A percentile compares a stretch with the other conserved stretches of the same genome.
These are phyloP conservation scores for Dysmachus trigonus DNA, from an alignment of 2,888 invertebrate genomes.

Conservation along the genomic window DNA sequence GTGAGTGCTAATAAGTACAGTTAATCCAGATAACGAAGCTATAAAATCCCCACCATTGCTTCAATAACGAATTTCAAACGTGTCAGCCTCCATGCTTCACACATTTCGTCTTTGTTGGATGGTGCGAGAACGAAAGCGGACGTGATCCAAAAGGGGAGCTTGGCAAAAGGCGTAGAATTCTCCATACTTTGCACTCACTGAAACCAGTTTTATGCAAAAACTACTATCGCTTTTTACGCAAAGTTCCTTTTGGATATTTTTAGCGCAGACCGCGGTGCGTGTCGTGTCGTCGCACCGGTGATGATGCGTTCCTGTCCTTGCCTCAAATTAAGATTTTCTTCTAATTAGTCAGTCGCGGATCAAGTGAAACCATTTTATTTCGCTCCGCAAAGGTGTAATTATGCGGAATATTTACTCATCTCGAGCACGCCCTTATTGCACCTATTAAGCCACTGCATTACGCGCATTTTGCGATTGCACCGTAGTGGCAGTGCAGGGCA, in stretches of 20 bases:
- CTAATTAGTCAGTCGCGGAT: neutral
- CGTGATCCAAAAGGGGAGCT: neutral
- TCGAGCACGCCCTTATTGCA: conserved; percentile 17
- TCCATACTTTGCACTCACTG: neutral
- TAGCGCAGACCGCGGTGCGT: neutral
- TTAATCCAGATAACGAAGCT: neutral
- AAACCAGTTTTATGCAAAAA: neutral
- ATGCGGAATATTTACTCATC: conserved; percentile 28
- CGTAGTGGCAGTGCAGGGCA: no score
- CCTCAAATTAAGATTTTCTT: conserved; percentile 20
- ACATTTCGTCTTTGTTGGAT: neutral
- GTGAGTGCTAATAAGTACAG: neutral
- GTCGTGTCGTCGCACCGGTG: neutral
- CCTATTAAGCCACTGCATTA: conserved; percentile 15
- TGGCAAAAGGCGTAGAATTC: neutral
- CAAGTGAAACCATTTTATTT: conserved; percentile 23
- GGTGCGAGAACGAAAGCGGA: neutral
- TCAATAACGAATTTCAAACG: neutral
- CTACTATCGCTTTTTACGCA: neutral
- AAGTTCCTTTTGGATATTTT: neutral
- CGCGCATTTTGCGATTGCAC: neutral
- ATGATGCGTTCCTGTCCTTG: neutral
- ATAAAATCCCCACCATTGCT: neutral
- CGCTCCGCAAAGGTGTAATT: conserved; percentile 1
- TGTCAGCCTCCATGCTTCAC: neutral